These are phyloP conservation scores for Pongo pygmaeus DNA, from an alignment of 2,113 vertebrate genomes.

Conservation along the genomic window DNA sequence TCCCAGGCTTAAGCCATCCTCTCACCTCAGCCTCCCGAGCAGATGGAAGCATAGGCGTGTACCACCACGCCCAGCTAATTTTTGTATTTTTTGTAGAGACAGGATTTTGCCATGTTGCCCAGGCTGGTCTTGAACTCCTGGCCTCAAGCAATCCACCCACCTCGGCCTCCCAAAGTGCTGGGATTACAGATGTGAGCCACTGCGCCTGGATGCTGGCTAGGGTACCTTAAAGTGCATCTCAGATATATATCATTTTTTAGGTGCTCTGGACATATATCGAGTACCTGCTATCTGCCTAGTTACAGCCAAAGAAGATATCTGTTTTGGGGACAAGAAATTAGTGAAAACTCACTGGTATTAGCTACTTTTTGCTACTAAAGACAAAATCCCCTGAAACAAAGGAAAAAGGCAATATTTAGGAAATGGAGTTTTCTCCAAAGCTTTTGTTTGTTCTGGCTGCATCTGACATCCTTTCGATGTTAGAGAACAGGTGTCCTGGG, in stretches of 20 bases:
- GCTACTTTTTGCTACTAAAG: background rate
- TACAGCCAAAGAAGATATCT: background rate
- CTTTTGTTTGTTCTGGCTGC: background rate
- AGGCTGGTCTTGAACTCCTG: no score
- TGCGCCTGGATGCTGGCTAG: background rate
- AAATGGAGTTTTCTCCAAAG: background rate
- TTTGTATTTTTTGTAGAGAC: no score
- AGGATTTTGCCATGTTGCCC: no score
- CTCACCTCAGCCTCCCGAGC: no score
- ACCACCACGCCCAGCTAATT: no score
- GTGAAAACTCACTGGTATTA: background rate
- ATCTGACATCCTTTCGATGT: background rate
- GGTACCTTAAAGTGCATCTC: background rate
- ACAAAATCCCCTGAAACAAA: background rate
- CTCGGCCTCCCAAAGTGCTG: no score
- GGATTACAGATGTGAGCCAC: no score
- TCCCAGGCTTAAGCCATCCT: no score
- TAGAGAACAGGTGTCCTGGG: constrained; percentile 32
- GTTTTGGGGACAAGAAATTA: background rate
- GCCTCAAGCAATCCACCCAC: no score
- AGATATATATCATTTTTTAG: background rate
- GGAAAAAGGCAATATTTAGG: background rate
- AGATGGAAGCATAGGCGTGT: no score
- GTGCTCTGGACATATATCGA: background rate
- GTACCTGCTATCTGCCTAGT: background rate